Evolutionary conservation across 2,797 vertebrate genomes (phyloP).

Genomic region (Euphonia xanthogaster): DNA sequence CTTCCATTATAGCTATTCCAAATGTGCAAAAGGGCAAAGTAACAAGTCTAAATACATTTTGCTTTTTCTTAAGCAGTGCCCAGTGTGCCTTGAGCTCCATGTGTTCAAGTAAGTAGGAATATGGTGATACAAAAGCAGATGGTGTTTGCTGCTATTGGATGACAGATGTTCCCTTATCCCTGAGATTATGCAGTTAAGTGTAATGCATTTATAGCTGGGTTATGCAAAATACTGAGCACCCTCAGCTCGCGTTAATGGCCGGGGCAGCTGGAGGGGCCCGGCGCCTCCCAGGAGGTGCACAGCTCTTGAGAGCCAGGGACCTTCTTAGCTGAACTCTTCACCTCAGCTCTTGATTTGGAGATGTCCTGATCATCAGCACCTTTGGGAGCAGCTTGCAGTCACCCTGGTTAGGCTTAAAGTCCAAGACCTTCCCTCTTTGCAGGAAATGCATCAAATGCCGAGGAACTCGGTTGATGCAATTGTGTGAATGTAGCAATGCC

Average conservation of each 20-base stretch:
- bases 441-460: neutral
- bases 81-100: neutral
- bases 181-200: neutral
- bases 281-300: neutral
- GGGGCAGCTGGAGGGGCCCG: neutral
- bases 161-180: constrained; percentile 40
- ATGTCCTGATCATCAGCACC: neutral
- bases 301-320: neutral
- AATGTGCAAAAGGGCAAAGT: neutral
- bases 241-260: neutral
- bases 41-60: neutral
- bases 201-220: neutral
- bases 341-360: neutral
- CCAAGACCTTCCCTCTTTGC: neutral
- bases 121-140: constrained; percentile 17
- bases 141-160: constrained; percentile 8
- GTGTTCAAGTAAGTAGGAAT: constrained; percentile 16
- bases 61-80: neutral
- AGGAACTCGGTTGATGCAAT: neutral
- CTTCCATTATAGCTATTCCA: neutral
- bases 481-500: neutral
- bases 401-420: neutral
- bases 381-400: neutral
- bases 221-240: neutral
- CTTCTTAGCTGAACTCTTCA: neutral